Percentiles rank a stretch among this genome's conserved stretches.
phyloP scores from a whole-genome alignment of 2,888 invertebrate species.

The Hipparchia semele region DNA sequence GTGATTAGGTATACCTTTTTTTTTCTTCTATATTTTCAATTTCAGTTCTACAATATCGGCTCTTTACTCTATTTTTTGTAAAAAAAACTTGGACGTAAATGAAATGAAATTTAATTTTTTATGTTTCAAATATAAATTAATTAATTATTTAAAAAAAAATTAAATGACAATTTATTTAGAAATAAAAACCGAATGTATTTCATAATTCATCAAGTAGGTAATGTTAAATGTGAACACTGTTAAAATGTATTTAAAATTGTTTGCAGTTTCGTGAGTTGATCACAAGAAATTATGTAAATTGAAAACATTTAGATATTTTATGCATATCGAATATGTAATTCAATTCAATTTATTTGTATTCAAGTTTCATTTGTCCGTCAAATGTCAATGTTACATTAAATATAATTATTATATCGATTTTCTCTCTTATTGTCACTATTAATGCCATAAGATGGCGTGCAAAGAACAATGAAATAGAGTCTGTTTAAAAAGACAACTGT shows the following conservation, averaged over 20 bases:
- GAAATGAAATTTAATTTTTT: too few relatives aligned
- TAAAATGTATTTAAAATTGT: neutral
- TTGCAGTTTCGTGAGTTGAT: neutral
- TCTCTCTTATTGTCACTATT: neutral
- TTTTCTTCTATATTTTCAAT: too few relatives aligned
- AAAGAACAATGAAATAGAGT: neutral
- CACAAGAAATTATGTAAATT: neutral
- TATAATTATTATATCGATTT: neutral
- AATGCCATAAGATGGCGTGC: neutral
- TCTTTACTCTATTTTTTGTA: neutral
- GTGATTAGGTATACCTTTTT: too few relatives aligned
- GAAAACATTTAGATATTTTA: constrained; percentile 13
- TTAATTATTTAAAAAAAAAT: too few relatives aligned
- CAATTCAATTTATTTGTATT: constrained; percentile 43
- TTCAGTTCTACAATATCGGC: too few relatives aligned
- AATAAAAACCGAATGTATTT: neutral
- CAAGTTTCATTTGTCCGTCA: too few relatives aligned
- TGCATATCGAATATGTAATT: constrained; percentile 31
- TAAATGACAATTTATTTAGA: too few relatives aligned
- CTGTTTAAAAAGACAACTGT: too few relatives aligned
- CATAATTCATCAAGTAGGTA: neutral
- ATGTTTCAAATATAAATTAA: too few relatives aligned
- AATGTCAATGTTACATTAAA: constrained; percentile 31
- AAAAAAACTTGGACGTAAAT: neutral
- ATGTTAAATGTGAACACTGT: neutral